Base-by-base conservation (phyloP, 2,113 vertebrate species). In the Calonectris borealis region DNA sequence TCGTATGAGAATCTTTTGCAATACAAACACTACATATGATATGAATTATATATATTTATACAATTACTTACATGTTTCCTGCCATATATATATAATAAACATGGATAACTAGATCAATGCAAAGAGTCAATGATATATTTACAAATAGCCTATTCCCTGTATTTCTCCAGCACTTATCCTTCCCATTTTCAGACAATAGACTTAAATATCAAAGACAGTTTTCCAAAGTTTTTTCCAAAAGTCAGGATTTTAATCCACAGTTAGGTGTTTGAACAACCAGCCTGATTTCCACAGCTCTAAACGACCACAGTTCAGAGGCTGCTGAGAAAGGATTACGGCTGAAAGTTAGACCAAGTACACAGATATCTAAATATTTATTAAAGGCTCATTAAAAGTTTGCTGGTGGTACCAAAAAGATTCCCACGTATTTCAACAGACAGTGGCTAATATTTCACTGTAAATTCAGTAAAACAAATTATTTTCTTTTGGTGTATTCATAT, bases 251-350 rank as follows among this genome's bases (percentile, higher is more conserved):
- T 76, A 84, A 65, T 20, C n/a, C 36, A 10, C 38, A 22, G 6
- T 10, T 51, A 64, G 24, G 9, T 68, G 14, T 15, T 61, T 54
- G 15, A 77, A 60, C 31, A 86, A 17, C 9, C 65, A 83, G 26
- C 11, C 34, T 16, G 20, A 48, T 68, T 87, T 71, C 49, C 60
- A 71, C 36, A 69, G 1, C 8, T 55, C 32, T 42, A 27, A 42
- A 17, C 1, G 2, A 25, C 12, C 48, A 24, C 9, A 25, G 22
- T 42, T 46, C 48, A 85, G 81, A 58, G 26, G 42, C 13, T 82
- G 29, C 7, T 57, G 29, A 44, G 29, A 64, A 66, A 22, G 16
- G 22, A 10, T n/a, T 2, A 0, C 0, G 1, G 22, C 38, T 92
- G 38, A 48, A 76, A 91, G 36, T 29, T 24, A 80, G 64, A 42